Percentiles rank a stretch among this genome's conserved stretches.
phyloP scores from a whole-genome alignment of 2,888 invertebrate species.

The Oxystoma pomonae region DNA sequence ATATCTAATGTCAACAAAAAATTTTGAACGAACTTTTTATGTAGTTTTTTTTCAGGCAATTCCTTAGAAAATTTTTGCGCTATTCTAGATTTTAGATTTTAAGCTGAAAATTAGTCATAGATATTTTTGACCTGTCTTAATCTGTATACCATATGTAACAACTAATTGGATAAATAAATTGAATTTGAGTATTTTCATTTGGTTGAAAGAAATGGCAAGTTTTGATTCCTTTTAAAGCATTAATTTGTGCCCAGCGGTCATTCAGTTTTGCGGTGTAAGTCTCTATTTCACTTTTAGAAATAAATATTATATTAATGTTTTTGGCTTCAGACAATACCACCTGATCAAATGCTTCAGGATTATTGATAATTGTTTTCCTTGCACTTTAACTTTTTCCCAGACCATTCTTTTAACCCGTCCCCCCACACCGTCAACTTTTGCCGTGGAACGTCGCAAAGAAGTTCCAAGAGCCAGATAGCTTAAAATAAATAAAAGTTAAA shows the following conservation, averaged over 20 bases:
- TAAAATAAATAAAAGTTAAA: constrained; percentile 5
- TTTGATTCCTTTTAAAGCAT: neutral
- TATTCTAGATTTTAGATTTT: too few species aligned
- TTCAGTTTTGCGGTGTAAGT: neutral
- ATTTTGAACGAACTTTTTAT: too few species aligned
- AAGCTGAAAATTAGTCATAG: too few species aligned
- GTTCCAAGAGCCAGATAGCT: constrained; percentile 6
- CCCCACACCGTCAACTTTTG: constrained; percentile 4
- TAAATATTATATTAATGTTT: neutral
- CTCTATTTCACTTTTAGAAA: neutral
- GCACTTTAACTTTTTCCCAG: constrained; percentile 2
- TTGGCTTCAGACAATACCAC: constrained; percentile 1
- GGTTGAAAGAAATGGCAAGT: constrained; percentile 3
- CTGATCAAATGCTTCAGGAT: constrained; percentile 2
- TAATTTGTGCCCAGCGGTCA: neutral
- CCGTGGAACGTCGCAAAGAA: constrained; percentile 5
- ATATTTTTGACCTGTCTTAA: too few species aligned
- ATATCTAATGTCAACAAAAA: too few species aligned
- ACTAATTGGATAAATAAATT: too few species aligned
- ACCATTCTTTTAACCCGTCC: constrained; percentile 2
- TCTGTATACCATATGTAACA: too few species aligned
- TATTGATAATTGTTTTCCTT: constrained; percentile 3
- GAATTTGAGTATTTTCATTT: too few species aligned
- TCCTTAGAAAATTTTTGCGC: too few species aligned
- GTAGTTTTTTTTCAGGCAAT: too few species aligned